phyloP scores from a whole-genome alignment of 2,888 invertebrate species.

The Leucoma salicis region DNA sequence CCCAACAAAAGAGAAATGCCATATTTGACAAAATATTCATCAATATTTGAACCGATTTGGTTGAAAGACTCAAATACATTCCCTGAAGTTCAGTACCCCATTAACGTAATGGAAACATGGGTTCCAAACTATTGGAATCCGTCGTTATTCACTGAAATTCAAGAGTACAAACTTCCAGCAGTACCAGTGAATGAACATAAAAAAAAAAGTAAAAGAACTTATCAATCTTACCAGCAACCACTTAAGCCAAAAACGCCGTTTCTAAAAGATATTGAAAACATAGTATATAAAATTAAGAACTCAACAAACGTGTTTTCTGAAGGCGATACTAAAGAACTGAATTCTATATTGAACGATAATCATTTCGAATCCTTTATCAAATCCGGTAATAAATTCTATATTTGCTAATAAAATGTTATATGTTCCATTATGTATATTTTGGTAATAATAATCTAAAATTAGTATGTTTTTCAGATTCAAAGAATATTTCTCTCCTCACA shows the following conservation, averaged over 20 bases:
- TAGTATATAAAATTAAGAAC: background rate
- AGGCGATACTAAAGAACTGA: background rate
- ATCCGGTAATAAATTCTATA: constrained; percentile 1
- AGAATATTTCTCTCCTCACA: background rate
- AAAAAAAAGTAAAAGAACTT: constrained; percentile 5
- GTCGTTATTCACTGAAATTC: constrained; percentile 19
- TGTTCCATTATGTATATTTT: too few species aligned
- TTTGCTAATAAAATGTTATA: too few species aligned
- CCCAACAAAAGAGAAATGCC: constrained; percentile 9
- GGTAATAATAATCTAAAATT: background rate
- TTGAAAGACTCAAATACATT: constrained; percentile 40
- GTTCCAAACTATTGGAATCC: constrained; percentile 50
- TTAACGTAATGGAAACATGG: constrained; percentile 55
- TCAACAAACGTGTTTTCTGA: background rate
- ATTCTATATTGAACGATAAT: background rate
- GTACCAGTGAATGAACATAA: constrained; percentile 6
- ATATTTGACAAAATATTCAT: background rate
- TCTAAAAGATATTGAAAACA: background rate
- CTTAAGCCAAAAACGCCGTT: background rate
- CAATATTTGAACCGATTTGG: constrained; percentile 16
- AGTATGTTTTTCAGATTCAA: constrained; percentile 4
- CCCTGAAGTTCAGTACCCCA: constrained; percentile 65
- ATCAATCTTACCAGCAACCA: constrained; percentile 5
- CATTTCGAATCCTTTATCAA: background rate
- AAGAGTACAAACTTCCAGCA: constrained; percentile 12